Base-by-base conservation (phyloP, 1,140 invertebrate species). In the Linepithema humile region DNA sequence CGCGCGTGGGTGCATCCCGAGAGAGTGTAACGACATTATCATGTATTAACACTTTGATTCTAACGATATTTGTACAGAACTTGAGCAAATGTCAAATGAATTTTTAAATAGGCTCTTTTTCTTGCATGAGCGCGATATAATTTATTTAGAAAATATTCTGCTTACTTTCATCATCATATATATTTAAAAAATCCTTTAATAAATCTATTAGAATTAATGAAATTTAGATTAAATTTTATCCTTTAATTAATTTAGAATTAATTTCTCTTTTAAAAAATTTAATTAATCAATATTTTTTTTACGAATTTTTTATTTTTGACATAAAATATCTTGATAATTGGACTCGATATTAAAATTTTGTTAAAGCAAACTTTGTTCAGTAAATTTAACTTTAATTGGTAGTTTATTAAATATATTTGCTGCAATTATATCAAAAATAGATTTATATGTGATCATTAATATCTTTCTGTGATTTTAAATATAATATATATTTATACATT, bases 21-120 rank as follows among this genome's bases (percentile, higher is more conserved):
- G 85, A 85, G 48, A 55, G 62, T 69, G 38, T 80, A 70, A 62
- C 88, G 73, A 72, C 78, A 83, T 88, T 89, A 86, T 85, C 32
- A 43, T 29, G 53, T 74, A 83, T 88, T 89, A 86, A 88, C 86
- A 72, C 86, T 89, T 88, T 88, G 86, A 89, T 86, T 84, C 48
- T 60, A 35, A 32, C 26, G 85, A 73, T 78, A 83, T 78, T 74
- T 57, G 62, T 59, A 53, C 40, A 48, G 20, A 53, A 38, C 32
- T 74, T 72, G 50, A 64, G 35, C n/a, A 67, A 50, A 78, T 67
- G 23, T 10, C 26, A 50, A 69, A 20, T 43, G 23, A 26, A 78
- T 55, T 69, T 75, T 64, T 64, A 17, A 70, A 50, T 1, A 23
- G 6, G 55, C 17, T 20, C n/a, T 10, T 32, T 45, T 15, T 3